phyloP scores from a whole-genome alignment of 1,140 invertebrate genomes.

The Callitettix versicolor region DNA sequence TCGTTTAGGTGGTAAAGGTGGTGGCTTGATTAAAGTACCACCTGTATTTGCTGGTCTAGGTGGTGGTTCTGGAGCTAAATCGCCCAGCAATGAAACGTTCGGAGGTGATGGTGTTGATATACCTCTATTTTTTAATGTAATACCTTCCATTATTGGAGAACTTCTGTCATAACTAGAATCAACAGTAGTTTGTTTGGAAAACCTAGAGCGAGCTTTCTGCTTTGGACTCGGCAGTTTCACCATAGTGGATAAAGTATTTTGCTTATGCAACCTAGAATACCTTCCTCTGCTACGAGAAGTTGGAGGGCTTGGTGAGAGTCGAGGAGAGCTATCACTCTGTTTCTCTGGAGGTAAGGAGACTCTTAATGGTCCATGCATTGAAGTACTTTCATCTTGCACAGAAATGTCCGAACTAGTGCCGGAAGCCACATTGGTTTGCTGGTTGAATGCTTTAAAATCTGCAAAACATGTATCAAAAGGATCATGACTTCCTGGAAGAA shows the following conservation, averaged over 20 bases:
- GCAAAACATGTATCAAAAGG: constrained; percentile 48
- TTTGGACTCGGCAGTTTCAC: constrained; percentile 35
- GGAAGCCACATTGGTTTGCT: neutral
- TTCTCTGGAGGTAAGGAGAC: constrained; percentile 55
- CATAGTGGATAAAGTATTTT: constrained; percentile 22
- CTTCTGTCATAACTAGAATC: constrained; percentile 20
- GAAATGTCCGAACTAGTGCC: neutral
- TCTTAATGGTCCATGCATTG: constrained; percentile 46
- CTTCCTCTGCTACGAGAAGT: constrained; percentile 20
- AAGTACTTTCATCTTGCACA: constrained; percentile 6
- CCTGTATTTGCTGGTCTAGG: constrained; percentile 46
- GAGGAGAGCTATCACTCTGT: constrained; percentile 15
- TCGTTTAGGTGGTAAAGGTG: constrained; percentile 76
- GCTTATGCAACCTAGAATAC: constrained; percentile 19
- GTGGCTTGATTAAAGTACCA: constrained; percentile 51
- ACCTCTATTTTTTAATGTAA: constrained; percentile 19
- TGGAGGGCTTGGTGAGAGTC: constrained; percentile 19
- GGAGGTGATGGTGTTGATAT: constrained; percentile 19
- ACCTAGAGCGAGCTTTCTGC: constrained; percentile 29
- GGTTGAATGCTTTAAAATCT: constrained; percentile 28
- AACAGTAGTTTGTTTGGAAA: constrained; percentile 23
- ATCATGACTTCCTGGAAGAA: constrained; percentile 35
- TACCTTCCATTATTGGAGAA: constrained; percentile 23
- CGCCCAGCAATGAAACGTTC: constrained; percentile 26
- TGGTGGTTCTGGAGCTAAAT: constrained; percentile 54